Evolutionary conservation across 2,797 vertebrate species (phyloP).

Genomic region (Danio kyathit): DNA sequence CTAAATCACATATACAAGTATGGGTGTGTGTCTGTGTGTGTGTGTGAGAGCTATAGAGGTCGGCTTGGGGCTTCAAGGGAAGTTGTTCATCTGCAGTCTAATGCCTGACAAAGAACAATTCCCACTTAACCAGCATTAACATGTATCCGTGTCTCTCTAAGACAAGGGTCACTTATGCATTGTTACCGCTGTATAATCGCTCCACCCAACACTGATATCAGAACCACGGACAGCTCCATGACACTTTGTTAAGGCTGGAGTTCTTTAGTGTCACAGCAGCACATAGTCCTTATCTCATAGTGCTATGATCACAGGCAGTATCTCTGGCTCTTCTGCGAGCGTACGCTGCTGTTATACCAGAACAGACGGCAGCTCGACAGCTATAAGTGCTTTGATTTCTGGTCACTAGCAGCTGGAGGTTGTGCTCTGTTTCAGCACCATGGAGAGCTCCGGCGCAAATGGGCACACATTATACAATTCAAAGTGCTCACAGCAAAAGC

Average conservation of each 20-base stretch:
- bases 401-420: slow-evolving; percentile 1
- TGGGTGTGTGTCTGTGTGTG: no score
- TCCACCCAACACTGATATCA: slow-evolving; percentile 5
- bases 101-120: slow-evolving; percentile 31
- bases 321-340: slow-evolving; percentile 3
- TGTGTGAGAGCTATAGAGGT: slow-evolving; percentile 8
- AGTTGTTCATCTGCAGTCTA: slow-evolving; percentile 32
- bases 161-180: slow-evolving; percentile 37
- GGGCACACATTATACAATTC: neutral
- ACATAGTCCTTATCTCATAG: slow-evolving; percentile 5
- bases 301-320: neutral
- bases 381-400: slow-evolving; percentile 28
- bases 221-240: slow-evolving; percentile 40
- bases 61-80: slow-evolving; percentile 12
- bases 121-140: slow-evolving; percentile 45
- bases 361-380: neutral
- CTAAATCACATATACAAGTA: no score
- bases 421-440: slow-evolving; percentile 22
- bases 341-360: neutral
- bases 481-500: slow-evolving; percentile 1
- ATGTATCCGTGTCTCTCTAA: slow-evolving; percentile 15
- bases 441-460: slow-evolving; percentile 17
- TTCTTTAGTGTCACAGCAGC: slow-evolving; percentile 7
- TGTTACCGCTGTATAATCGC: neutral
- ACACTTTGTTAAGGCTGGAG: neutral